Base-by-base conservation (phyloP, 2,888 invertebrate genomes). In the Anthrax anthrax region DNA sequence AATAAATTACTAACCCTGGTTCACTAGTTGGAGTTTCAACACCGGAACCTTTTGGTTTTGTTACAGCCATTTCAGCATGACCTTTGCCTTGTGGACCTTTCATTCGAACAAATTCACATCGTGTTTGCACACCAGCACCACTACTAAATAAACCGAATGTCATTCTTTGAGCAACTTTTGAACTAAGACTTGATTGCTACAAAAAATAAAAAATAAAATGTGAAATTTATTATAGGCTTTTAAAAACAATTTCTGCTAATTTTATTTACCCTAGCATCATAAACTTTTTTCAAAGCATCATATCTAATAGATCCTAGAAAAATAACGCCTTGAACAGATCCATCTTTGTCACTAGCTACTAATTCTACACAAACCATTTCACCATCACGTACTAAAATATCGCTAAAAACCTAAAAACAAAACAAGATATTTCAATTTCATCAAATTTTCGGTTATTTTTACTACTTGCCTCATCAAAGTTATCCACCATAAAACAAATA, bases 301-400 rank as follows among this genome's bases (percentile, higher is more conserved):
- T 96, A 97, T 58, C 95, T 80, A 63, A 98, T 95, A 48, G 95
- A 96, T 43, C 97, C 97, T 48, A 96, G 79, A 70, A 98, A 98
- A 58, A 97, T 84, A 56, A 96, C 96, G 19, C 91, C 89, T 67
- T 92, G 91, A 41, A 87, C 81, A 29, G 80, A 75, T 44, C 81
- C 86, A 63, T 84, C 80, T 53, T 88, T 78, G 61, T 97, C 96
- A 37, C 84, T 79, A 46, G 96, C 97, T 48, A 95, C 88, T 61
- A 98, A 72, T 70, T 98, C 97, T 49, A 98, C 96, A 70, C 96
- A 96, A 46, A 98, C 94, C 86, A 96, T 92, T 73, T 98, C 97
- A 1, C 96, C 96, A 70, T 97, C 97, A 40, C 95, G 78, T 32
- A 97, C 94, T 62, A 94, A 75, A 62, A 97, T 92, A 72, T 98